A percentile compares a stretch with the other conserved stretches of the same genome.
These are phyloP conservation scores for Campylomormyrus numenius DNA, from an alignment of 2,113 vertebrate genomes.

Conservation along the genomic window DNA sequence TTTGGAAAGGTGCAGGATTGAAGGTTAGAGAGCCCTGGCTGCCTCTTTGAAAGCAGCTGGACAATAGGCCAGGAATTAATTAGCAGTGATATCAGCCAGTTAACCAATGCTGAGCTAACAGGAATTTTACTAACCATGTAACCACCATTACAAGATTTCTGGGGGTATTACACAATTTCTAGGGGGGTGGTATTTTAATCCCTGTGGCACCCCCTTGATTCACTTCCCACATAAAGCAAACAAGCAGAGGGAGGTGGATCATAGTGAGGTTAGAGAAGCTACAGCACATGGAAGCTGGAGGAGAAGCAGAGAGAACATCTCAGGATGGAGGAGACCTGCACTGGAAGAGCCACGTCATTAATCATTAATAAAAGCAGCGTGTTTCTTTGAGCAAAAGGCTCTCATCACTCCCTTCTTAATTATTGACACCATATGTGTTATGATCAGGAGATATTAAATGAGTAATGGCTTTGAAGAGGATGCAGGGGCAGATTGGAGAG, in stretches of 20 bases:
- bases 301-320: background rate
- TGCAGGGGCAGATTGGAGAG: background rate
- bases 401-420: background rate
- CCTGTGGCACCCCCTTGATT: background rate
- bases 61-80: background rate
- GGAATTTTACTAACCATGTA: background rate
- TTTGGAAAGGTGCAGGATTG: background rate
- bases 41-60: background rate
- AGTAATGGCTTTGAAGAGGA: background rate
- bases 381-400: background rate
- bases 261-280: background rate
- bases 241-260: background rate
- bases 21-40: background rate
- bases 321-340: background rate
- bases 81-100: background rate
- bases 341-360: background rate
- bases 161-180: too few relatives aligned
- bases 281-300: background rate
- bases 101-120: background rate
- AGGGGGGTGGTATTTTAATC: background rate
- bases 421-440: background rate
- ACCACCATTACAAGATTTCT: background rate
- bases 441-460: background rate
- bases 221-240: background rate
- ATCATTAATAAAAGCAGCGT: background rate